These are phyloP conservation scores for Tachyglossus aculeatus DNA, from an alignment of 2,797 vertebrate species.

Conservation along the genomic window DNA sequence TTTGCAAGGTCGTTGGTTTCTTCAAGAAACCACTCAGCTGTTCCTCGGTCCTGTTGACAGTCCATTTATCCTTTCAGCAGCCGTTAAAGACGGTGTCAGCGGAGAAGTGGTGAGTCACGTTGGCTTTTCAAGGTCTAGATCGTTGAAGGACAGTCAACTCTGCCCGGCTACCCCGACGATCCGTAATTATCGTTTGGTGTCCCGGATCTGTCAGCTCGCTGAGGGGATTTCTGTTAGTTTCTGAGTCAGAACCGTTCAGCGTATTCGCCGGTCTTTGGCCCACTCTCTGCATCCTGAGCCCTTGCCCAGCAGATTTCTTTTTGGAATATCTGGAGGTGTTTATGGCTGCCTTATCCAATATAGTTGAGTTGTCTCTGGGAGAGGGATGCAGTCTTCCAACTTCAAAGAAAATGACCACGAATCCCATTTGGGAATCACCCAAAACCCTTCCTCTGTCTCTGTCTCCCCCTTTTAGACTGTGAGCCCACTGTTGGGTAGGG, in stretches of 20 bases:
- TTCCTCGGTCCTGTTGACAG: not conserved
- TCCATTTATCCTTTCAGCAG: not conserved
- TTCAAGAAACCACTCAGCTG: not conserved
- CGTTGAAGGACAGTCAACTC: not conserved
- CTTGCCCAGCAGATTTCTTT: slow-evolving; percentile 13
- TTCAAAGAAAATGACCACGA: slow-evolving; percentile 9
- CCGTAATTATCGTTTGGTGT: not conserved
- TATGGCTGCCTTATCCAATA: slow-evolving; percentile 19
- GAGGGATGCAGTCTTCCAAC: slow-evolving; percentile 12
- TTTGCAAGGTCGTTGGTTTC: not conserved
- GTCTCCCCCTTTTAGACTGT: too few species aligned
- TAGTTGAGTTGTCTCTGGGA: slow-evolving; percentile 15
- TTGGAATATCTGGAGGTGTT: slow-evolving; percentile 18
- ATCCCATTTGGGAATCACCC: not conserved
- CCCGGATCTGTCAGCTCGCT: slow-evolving; percentile 1
- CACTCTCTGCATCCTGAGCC: slow-evolving; percentile 25
- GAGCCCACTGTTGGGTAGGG: too few species aligned
- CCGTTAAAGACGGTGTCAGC: not conserved
- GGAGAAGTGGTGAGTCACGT: not conserved
- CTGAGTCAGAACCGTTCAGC: not conserved
- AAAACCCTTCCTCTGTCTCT: slow-evolving; percentile 4
- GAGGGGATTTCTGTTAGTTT: not conserved
- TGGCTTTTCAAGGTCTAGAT: not conserved
- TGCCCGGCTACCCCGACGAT: not conserved
- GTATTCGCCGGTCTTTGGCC: not conserved